These are phyloP conservation scores for Emmelina monodactyla DNA, from an alignment of 2,888 invertebrate genomes.

Conservation along the genomic window DNA sequence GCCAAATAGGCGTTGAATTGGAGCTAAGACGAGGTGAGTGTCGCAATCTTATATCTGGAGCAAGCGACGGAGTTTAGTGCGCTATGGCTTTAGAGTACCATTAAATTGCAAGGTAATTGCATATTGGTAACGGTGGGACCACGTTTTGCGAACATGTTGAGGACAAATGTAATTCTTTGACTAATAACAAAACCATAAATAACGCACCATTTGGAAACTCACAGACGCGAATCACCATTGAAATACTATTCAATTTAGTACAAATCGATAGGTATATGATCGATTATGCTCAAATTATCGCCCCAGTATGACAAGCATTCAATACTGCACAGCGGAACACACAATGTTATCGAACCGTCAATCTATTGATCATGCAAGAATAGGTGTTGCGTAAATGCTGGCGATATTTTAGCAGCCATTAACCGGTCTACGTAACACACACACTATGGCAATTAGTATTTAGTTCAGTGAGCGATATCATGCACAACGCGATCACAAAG, in stretches of 20 bases:
- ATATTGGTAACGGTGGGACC: constrained; percentile 15
- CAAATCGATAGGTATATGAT: too few species aligned
- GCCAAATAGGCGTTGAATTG: constrained; percentile 26
- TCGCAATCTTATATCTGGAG: constrained; percentile 41
- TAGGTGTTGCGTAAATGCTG: constrained; percentile 37
- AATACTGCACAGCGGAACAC: constrained; percentile 22
- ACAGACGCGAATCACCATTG: too few species aligned
- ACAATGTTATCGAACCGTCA: constrained; percentile 42
- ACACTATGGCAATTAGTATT: constrained; percentile 52
- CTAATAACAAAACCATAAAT: neutral
- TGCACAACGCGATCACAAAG: neutral
- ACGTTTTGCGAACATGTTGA: constrained; percentile 17
- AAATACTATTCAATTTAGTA: too few species aligned
- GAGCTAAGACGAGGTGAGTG: constrained; percentile 35
- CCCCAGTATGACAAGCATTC: neutral
- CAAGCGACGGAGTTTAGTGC: constrained; percentile 40
- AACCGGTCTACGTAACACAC: constrained; percentile 43
- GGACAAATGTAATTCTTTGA: constrained; percentile 10
- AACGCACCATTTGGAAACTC: too few species aligned
- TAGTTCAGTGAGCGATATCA: constrained; percentile 46
- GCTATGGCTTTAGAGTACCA: constrained; percentile 30
- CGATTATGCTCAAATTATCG: neutral
- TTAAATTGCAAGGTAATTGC: constrained; percentile 25
- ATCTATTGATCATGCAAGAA: constrained; percentile 43
- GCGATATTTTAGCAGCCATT: constrained; percentile 43